These are phyloP conservation scores for Leucoma salicis DNA, from an alignment of 2,888 invertebrate genomes.

Conservation along the genomic window DNA sequence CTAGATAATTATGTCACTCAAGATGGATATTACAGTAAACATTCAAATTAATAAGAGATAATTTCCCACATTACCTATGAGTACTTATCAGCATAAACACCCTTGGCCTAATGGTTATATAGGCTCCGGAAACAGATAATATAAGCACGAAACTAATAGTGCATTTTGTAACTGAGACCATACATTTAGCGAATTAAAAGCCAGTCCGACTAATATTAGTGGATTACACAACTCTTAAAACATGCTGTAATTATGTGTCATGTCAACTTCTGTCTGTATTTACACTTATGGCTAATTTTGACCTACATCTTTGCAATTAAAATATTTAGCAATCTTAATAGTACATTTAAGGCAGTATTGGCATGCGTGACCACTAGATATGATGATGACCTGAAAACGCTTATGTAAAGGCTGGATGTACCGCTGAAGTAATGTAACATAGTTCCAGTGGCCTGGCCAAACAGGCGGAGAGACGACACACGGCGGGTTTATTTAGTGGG, in stretches of 20 bases:
- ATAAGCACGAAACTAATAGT: conserved; percentile 15
- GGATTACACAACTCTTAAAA: not conserved
- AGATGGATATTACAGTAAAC: no score
- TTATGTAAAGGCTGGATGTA: no score
- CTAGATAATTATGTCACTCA: not conserved
- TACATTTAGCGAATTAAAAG: not conserved
- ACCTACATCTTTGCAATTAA: not conserved
- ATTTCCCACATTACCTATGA: conserved; percentile 14
- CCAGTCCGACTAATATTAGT: not conserved
- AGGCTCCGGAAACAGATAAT: conserved; percentile 21
- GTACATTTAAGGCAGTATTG: no score
- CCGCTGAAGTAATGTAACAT: no score
- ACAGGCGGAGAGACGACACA: no score
- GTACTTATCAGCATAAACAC: conserved; percentile 13
- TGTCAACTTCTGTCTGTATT: no score
- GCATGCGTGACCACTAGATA: no score
- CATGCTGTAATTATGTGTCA: not conserved
- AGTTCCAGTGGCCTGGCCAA: no score
- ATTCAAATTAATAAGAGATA: conserved; percentile 3
- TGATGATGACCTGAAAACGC: no score
- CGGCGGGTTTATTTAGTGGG: no score
- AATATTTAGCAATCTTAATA: no score
- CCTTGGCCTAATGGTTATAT: conserved; percentile 14
- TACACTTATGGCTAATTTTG: not conserved
- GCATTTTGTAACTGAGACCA: conserved; percentile 13